phyloP scores from a whole-genome alignment of 2,113 vertebrate genomes.

The Heterocephalus glaber region DNA sequence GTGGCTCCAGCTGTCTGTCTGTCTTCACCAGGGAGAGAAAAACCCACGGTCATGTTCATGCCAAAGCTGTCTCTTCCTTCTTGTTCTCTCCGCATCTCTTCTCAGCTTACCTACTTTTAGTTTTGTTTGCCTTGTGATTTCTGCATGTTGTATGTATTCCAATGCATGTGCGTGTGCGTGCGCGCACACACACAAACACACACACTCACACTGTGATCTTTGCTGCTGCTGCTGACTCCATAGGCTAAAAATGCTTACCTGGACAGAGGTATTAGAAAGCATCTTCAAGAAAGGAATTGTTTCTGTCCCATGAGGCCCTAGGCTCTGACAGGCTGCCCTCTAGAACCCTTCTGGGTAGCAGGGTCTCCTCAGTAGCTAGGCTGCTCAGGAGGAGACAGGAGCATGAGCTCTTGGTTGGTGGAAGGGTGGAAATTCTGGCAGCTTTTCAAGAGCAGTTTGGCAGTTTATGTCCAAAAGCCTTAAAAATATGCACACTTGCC shows the following conservation, averaged over 20 bases:
- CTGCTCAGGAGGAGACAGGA: not conserved
- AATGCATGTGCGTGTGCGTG: not conserved
- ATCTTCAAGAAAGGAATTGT: not conserved
- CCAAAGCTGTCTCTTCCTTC: rapidly evolving
- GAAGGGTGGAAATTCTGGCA: not conserved
- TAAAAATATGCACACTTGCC: constrained; percentile 9
- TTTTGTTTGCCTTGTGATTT: constrained; percentile 29
- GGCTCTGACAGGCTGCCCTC: not conserved
- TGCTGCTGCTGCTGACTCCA: not conserved
- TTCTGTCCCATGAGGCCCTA: rapidly evolving
- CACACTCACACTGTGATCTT: not conserved
- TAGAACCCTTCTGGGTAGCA: not conserved
- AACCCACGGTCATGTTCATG: rapidly evolving
- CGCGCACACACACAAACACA: not conserved
- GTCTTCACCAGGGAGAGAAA: not conserved
- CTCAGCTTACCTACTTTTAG: not conserved
- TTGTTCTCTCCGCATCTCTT: not conserved
- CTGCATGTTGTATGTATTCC: not conserved
- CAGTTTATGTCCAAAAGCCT: constrained; percentile 39
- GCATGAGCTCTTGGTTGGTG: not conserved
- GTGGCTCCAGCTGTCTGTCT: not conserved
- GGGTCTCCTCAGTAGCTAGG: not conserved
- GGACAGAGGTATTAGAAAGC: not conserved
- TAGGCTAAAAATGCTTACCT: not conserved
- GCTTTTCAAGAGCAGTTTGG: not conserved